Conservation (phyloP, 2,888 invertebrate genomes). For the Zygogramma bicolorata region DNA sequence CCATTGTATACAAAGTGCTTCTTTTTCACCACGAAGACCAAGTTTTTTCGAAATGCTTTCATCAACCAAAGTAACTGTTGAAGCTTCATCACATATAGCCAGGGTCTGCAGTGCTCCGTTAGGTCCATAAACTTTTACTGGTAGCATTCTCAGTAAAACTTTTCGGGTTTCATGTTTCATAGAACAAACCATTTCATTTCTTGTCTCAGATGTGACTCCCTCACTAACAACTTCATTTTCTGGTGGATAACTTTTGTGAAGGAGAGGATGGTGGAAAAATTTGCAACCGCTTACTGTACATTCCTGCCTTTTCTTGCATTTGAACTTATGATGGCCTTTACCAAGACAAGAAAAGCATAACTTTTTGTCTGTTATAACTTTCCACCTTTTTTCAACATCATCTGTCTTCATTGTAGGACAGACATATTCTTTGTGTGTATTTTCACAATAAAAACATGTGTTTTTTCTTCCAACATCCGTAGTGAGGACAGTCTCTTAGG, state of each 20-base stretch:
- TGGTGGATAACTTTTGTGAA: neutral
- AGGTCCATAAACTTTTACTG: neutral
- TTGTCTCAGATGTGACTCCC: too few relatives aligned
- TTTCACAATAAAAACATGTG: neutral
- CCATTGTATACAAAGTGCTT: conserved; percentile 7
- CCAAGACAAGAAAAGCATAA: too few relatives aligned
- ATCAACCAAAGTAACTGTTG: neutral
- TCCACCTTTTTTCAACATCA: neutral
- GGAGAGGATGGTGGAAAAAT: neutral
- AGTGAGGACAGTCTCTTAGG: neutral
- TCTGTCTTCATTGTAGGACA: neutral
- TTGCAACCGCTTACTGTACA: neutral
- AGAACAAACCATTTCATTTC: neutral
- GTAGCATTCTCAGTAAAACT: neutral
- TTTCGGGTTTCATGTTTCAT: neutral
- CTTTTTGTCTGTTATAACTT: too few relatives aligned
- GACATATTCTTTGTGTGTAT: neutral
- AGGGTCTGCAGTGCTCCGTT: neutral
- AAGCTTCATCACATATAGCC: neutral
- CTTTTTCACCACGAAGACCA: neutral
- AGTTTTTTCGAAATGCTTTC: neutral
- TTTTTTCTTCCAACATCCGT: neutral
- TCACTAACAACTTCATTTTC: too few relatives aligned
- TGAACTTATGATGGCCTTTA: too few relatives aligned
- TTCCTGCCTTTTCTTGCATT: neutral